These are phyloP conservation scores for Ditylenchus weischeri DNA, from an alignment of 2,888 invertebrate genomes.

Conservation along the genomic window DNA sequence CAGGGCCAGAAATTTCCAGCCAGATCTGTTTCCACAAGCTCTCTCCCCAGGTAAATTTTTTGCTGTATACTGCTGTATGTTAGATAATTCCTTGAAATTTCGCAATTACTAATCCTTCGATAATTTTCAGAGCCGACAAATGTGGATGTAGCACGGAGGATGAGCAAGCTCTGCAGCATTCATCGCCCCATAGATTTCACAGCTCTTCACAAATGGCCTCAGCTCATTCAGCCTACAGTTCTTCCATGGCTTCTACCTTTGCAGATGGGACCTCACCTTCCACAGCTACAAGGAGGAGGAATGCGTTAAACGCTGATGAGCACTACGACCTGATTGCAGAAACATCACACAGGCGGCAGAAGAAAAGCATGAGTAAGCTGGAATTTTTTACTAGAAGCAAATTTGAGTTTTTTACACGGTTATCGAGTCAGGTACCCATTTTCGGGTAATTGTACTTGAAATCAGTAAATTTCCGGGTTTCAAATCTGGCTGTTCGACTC, in stretches of 20 bases:
- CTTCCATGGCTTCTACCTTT: neutral
- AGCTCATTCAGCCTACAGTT: slow-evolving; percentile 8
- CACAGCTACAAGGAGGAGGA: slow-evolving; percentile 43
- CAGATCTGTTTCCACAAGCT: slow-evolving; percentile 3
- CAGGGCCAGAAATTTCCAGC: slow-evolving; percentile 48
- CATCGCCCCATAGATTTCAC: slow-evolving; percentile 1
- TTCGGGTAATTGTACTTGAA: no score
- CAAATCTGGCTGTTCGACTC: no score
- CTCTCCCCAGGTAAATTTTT: neutral
- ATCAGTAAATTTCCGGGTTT: no score
- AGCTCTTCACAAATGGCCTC: neutral
- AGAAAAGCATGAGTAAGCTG: slow-evolving; percentile 32
- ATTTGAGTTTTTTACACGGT: no score
- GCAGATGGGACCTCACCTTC: slow-evolving; percentile 39
- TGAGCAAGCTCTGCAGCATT: neutral
- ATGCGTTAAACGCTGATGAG: slow-evolving; percentile 54
- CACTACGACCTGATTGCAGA: slow-evolving; percentile 47
- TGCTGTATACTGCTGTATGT: slow-evolving; percentile 26
- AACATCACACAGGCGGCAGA: slow-evolving; percentile 38
- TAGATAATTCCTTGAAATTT: no score
- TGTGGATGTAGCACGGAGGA: slow-evolving; percentile 14
- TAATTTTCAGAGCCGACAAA: slow-evolving; percentile 11
- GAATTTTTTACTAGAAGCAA: neutral
- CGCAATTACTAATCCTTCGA: no score
- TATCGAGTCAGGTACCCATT: no score